These are phyloP conservation scores for Eudasyphora cyanicolor DNA, from an alignment of 2,888 invertebrate species.

Conservation along the genomic window DNA sequence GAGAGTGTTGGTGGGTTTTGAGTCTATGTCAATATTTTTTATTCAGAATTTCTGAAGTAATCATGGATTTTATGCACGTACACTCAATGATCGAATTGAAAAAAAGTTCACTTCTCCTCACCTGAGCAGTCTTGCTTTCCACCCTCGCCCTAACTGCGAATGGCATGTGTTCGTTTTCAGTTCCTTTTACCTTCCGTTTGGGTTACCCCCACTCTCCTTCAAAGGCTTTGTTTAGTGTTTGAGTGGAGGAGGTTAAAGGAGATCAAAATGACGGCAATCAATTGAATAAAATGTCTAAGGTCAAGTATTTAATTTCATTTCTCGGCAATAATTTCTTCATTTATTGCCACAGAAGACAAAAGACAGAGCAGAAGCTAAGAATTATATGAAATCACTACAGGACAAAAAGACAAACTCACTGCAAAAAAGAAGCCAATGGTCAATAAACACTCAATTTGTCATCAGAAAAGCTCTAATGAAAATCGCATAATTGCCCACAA, in stretches of 20 bases:
- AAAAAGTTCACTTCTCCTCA: neutral
- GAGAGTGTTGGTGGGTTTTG: neutral
- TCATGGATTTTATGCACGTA: slow-evolving; percentile 49
- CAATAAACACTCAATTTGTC: too few species aligned
- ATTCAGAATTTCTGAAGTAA: neutral
- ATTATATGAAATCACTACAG: too few species aligned
- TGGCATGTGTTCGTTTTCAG: neutral
- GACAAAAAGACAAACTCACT: too few species aligned
- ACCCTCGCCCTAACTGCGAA: neutral
- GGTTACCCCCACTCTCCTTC: too few species aligned
- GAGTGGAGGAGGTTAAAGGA: slow-evolving; percentile 39
- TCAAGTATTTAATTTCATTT: slow-evolving; percentile 44
- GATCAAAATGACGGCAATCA: slow-evolving; percentile 52
- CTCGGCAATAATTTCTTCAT: too few species aligned
- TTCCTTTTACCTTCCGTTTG: neutral
- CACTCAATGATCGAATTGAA: slow-evolving; percentile 35
- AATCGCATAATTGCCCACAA: too few species aligned
- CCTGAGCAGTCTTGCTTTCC: too few species aligned
- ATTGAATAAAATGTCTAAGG: slow-evolving; percentile 51
- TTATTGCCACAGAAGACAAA: neutral
- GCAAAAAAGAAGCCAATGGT: too few species aligned
- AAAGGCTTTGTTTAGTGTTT: slow-evolving; percentile 34
- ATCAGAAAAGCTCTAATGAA: too few species aligned
- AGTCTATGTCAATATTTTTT: neutral
- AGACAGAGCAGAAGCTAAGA: too few species aligned